Conservation (phyloP, 2,797 vertebrate species). For the Tangara arthus region DNA sequence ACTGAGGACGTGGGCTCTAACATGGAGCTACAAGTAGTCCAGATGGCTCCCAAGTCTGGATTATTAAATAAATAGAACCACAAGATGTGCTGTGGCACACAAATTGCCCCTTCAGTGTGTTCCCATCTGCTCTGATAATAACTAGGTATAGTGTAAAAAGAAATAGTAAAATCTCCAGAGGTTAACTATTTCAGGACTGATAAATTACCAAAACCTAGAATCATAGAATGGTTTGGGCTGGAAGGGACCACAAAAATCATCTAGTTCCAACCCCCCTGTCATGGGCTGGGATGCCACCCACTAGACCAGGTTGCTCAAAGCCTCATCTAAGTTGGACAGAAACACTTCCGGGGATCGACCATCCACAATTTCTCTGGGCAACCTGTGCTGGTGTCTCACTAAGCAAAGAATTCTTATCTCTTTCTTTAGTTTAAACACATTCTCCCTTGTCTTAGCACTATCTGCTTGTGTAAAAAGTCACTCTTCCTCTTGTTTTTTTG, state of each 20-base stretch:
- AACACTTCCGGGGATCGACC: neutral
- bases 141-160: neutral
- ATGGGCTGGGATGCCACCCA: neutral
- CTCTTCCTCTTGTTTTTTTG: no score
- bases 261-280: neutral
- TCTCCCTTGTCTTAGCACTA: neutral
- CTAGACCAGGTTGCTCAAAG: neutral
- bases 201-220: neutral
- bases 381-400: neutral
- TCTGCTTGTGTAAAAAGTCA: fast-evolving
- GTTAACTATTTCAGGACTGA: neutral
- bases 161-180: neutral
- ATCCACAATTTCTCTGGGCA: neutral
- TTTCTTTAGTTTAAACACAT: neutral
- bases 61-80: neutral
- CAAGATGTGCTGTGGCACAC: neutral
- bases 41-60: neutral
- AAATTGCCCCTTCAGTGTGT: neutral
- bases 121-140: neutral
- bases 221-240: neutral
- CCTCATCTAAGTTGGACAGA: neutral
- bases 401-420: neutral
- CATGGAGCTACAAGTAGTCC: neutral
- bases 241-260: neutral
- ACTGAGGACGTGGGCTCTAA: neutral